Evolutionary conservation across 1,140 invertebrate species (phyloP), one percentile per base, ranked within the genome.

Genomic region (Lasioglossum albipes): DNA sequence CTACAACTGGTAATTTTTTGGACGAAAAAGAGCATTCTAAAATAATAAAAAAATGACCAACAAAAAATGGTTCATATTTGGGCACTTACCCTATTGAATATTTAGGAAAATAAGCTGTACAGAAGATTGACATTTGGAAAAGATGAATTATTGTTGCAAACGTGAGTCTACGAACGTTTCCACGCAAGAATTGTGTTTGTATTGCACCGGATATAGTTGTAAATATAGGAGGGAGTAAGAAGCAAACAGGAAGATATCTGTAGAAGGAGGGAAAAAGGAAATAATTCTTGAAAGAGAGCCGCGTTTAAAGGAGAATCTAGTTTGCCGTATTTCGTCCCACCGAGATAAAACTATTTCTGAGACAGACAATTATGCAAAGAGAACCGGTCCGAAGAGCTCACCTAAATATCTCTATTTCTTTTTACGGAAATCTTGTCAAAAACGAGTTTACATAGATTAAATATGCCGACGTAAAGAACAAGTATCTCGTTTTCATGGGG

Each of bases 291-390:
- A 27, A 31, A 16, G 27, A 41, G 18, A 72, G 41, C 65, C 52
- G 31, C 49, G 54, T 42, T 22, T 22, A 16, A 73, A 20, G n/a
- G 9, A 61, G 42, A 65, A 73, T 52, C 16, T 22, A 20, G 45
- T 72, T 65, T 65, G 59, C 52, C n/a, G 36, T 36, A 62, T 73
- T 79, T n/a, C 59, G 61, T 45, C 65, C 42, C 20, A 7, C n/a
- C 13, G 16, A 31, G 61, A 57, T 73, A 54, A 73, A 72, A 65
- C n/a, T 59, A 76, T 59, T 59, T 22, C 31, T 27, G 13, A 7
- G 41, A 16, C 57, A 59, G 16, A 73, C 31, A 72, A 79, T 73
- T 79, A 54, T 27, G 10, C 45, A 12, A 7, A 18, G 5, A 54
- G 31, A 27, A 73, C 0, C 18, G 12, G n/a, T 12, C 16, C 16